Evolutionary conservation across 2,797 vertebrate genomes (phyloP), one percentile per base, ranked within the genome.

Genomic region (Hydrocynus forskahlii): DNA sequence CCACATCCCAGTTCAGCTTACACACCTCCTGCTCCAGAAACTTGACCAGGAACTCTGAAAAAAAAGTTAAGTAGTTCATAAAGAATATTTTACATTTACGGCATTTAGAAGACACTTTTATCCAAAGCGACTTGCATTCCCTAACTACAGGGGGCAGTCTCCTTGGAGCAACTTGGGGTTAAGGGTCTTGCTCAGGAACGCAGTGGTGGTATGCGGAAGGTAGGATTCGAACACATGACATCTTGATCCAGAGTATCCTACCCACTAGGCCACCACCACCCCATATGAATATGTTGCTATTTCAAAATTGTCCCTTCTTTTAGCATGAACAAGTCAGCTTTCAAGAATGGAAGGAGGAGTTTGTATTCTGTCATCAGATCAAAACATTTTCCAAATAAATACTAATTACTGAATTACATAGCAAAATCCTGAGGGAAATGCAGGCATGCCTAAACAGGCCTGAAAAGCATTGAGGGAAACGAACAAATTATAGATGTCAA

Each of bases 11-110:
- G 90, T 94, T 95, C 80, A 98, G 91, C 40, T 88, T 91, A 80
- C 98, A 99, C 71, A 97, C 97, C 55, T 98, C 96, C 89, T 98
- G 97, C 81, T 99, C 98, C 86, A 99, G 89, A 83, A 96, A 97
- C 86, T 96, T 97, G 17, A 99, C 96, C 43, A 99, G 91, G 89
- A 98, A 99, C 79, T 99, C 98, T 99, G 78, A 19, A 86, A 76
- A 84, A 29, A 82, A 12, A 76, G 29, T 29, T 45, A 52, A 59
- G 1, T 4, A 21, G 55, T n/a, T 17, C 14, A 16, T 59, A 59
- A 21, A 59, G 7, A 57, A 21, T 35, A 35, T 35, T 35, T 35
- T 35, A 35, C 4, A 35, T 35, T 35, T 35, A 35, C 35, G 35
- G 35, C 43, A 29, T 29, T 29, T 35, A 35, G 35, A 2, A 35